Conservation (phyloP, 2,797 vertebrate species). For the Aulostomus chinensis region DNA sequence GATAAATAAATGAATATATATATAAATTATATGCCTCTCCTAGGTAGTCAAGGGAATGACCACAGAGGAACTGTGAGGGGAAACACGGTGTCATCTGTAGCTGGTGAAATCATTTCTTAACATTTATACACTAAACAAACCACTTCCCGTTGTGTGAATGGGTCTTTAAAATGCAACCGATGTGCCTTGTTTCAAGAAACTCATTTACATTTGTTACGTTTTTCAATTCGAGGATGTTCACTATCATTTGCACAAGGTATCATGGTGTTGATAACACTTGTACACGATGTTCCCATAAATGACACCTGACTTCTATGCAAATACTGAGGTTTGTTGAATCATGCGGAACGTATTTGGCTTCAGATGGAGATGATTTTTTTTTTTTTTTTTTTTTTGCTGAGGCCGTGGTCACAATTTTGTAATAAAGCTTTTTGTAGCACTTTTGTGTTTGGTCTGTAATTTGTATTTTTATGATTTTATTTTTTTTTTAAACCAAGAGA, state of each 20-base stretch:
- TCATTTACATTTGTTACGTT: constrained; percentile 44
- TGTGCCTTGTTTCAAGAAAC: constrained; percentile 74
- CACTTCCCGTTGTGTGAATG: constrained; percentile 51
- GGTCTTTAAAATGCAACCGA: constrained; percentile 56
- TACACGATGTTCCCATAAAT: constrained; percentile 41
- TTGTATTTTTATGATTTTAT: background rate
- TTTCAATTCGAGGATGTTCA: constrained; percentile 49
- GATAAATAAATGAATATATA: too few relatives aligned
- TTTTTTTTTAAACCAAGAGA: background rate
- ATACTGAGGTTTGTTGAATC: constrained; percentile 26
- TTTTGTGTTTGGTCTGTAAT: constrained; percentile 34
- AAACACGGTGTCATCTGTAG: constrained; percentile 42
- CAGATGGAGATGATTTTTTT: constrained; percentile 32
- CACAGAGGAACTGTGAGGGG: constrained; percentile 18
- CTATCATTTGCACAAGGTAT: constrained; percentile 50
- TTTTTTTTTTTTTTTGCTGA: too few relatives aligned
- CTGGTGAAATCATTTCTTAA: constrained; percentile 22
- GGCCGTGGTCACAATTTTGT: constrained; percentile 72
- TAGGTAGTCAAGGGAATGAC: constrained; percentile 50
- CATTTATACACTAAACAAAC: constrained; percentile 41
- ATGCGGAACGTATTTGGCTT: constrained; percentile 45
- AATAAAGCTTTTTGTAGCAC: constrained; percentile 83
- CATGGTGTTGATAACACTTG: constrained; percentile 39
- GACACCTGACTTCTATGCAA: constrained; percentile 56
- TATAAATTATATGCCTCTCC: constrained; percentile 41